Evolutionary conservation across 2,113 vertebrate species (phyloP).

Genomic region (Phocoena phocoena): DNA sequence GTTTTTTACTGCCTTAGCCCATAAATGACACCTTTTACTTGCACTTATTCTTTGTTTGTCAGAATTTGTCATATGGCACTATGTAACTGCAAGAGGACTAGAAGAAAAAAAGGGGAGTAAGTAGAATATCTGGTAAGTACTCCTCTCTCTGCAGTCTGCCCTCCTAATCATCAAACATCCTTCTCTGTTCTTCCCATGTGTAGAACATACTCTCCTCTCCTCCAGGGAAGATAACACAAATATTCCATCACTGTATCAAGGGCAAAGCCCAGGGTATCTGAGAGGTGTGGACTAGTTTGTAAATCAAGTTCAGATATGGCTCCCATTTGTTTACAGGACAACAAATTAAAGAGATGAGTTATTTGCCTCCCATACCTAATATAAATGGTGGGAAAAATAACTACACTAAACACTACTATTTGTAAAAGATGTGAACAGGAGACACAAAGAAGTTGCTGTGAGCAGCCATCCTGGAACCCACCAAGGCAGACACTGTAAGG

Average conservation of each 20-base stretch:
- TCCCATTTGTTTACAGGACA: background rate
- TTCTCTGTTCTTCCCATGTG: background rate
- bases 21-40: background rate
- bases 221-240: background rate
- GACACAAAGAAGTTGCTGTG: background rate
- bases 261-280: background rate
- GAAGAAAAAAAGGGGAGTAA: background rate
- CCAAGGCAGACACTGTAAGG: fast-evolving
- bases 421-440: background rate
- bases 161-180: background rate
- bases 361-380: background rate
- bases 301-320: background rate
- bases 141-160: background rate
- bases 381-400: background rate
- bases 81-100: background rate
- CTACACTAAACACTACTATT: background rate
- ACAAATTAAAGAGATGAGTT: background rate
- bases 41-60: background rate
- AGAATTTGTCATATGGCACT: background rate
- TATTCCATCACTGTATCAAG: background rate
- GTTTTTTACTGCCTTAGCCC: background rate
- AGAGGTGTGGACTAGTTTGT: background rate
- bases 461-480: background rate
- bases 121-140: background rate
- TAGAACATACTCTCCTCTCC: fast-evolving